Evolutionary conservation across 2,797 vertebrate genomes (phyloP).

Genomic region (Sebastes melanostomus): DNA sequence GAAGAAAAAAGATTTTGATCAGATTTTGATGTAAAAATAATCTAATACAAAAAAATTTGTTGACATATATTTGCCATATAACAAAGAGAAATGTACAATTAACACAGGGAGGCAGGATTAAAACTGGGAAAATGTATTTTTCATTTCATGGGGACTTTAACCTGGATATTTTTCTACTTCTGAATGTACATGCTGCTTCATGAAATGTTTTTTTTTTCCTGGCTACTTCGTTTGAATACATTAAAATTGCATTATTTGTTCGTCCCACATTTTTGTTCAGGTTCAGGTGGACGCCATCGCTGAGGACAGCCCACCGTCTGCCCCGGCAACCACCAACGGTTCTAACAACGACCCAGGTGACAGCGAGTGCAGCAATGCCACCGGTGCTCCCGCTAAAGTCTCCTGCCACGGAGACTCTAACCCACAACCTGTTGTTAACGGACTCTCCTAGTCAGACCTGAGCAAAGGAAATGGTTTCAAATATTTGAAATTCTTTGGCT

Average conservation of each 20-base stretch:
- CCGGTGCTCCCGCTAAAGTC: conserved; percentile 76
- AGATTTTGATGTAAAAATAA: no score
- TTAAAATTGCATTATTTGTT: not conserved
- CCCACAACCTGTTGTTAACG: conserved; percentile 89
- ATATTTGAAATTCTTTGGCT: conserved; percentile 66
- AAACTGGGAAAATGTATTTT: no score
- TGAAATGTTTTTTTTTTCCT: not conserved
- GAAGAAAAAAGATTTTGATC: no score
- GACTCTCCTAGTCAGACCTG: conserved; percentile 89
- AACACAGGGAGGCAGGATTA: no score
- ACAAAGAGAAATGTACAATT: no score
- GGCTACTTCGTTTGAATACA: not conserved
- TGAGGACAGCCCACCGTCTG: conserved; percentile 83
- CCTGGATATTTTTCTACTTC: not conserved
- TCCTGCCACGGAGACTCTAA: conserved; percentile 82
- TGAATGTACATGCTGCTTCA: not conserved
- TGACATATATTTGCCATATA: no score
- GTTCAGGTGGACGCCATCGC: conserved; percentile 86
- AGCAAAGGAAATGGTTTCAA: conserved; percentile 61
- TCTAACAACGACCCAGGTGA: conserved; percentile 73
- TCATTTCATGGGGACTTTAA: not conserved
- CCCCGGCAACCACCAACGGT: conserved; percentile 86
- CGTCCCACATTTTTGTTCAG: conserved; percentile 38
- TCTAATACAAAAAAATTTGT: no score
- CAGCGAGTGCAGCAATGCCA: conserved; percentile 29